Conservation (phyloP, 2,797 vertebrate genomes). For the Microhierax caerulescens region DNA sequence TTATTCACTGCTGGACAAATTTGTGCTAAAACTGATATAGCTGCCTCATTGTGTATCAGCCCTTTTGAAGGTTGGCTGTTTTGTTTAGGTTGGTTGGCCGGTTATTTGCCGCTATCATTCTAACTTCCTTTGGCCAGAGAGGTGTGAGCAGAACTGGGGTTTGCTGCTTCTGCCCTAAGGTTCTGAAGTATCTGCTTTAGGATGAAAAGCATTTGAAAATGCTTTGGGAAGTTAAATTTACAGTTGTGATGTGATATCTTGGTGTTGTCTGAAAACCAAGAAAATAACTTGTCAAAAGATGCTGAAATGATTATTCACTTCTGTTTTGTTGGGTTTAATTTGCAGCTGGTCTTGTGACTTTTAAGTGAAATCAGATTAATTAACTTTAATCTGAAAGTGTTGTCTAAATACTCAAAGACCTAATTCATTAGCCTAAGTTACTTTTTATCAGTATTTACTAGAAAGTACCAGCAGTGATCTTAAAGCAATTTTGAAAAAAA, state of each 20-base stretch:
- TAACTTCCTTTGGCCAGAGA: background rate
- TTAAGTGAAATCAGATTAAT: background rate
- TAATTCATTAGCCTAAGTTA: background rate
- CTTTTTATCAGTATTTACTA: background rate
- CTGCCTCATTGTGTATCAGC: background rate
- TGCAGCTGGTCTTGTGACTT: background rate
- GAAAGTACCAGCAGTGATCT: background rate
- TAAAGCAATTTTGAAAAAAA: background rate
- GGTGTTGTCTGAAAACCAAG: background rate
- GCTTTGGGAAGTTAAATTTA: background rate
- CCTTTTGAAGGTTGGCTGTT: background rate
- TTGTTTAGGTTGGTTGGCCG: background rate
- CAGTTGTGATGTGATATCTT: background rate
- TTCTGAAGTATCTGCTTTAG: background rate
- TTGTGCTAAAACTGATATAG: background rate
- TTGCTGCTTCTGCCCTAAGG: background rate
- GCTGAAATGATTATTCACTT: background rate
- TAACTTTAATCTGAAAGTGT: background rate
- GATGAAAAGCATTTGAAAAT: background rate
- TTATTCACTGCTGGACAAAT: background rate
- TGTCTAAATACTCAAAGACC: background rate
- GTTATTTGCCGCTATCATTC: background rate
- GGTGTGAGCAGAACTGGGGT: background rate
- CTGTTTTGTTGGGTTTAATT: background rate
- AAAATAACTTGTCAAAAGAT: background rate